A percentile compares a stretch with the other conserved stretches of the same genome.
These are phyloP conservation scores for Melanerpes aurifrons DNA, from an alignment of 2,113 vertebrate genomes.

Conservation along the genomic window DNA sequence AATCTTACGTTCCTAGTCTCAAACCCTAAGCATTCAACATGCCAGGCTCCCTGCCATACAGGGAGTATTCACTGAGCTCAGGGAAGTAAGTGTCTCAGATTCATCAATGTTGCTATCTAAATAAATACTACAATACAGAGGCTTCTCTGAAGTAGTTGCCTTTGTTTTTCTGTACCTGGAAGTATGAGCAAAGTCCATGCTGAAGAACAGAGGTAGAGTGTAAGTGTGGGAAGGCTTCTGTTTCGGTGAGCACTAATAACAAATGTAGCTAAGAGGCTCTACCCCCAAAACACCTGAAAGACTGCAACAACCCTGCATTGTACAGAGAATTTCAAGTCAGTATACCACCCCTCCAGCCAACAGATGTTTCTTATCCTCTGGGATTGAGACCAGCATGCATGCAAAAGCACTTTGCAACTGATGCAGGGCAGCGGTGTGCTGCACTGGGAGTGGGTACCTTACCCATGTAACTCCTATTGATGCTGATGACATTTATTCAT, in stretches of 20 bases:
- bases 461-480: not conserved
- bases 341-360: not conserved
- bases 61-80: not conserved
- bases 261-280: not conserved
- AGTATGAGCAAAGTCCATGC: not conserved
- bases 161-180: not conserved
- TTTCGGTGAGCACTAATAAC: not conserved
- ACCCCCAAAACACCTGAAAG: not conserved
- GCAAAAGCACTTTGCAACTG: not conserved
- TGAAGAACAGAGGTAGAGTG: not conserved
- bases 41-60: not conserved
- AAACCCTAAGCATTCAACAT: not conserved
- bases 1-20: not conserved
- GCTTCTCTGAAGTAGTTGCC: not conserved
- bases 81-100: not conserved
- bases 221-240: not conserved
- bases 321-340: not conserved
- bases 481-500: not conserved
- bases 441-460: not conserved
- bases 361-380: accelerated
- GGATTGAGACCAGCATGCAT: not conserved
- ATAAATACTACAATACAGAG: not conserved
- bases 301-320: not conserved
- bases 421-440: not conserved
- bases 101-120: not conserved